Evolutionary conservation across 1,140 invertebrate genomes (phyloP).

Genomic region (Saxidomus purpurata): DNA sequence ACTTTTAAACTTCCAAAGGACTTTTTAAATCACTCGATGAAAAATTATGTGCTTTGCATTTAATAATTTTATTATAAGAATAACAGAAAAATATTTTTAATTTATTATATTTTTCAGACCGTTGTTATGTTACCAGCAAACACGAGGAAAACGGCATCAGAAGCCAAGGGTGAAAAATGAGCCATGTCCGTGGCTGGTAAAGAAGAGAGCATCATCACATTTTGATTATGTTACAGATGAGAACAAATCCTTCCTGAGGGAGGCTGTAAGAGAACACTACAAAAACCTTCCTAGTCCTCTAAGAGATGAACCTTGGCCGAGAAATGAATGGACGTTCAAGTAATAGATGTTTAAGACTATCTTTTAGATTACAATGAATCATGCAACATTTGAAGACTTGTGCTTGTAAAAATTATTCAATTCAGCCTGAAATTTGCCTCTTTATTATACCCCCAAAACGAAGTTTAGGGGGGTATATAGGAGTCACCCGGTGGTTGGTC

Average conservation of each 20-base stretch:
- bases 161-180: conserved; percentile 1
- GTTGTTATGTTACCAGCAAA: conserved; percentile 58
- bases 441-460: too few relatives aligned
- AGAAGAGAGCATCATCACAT: conserved; percentile 16
- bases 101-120: conserved; percentile 50
- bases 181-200: conserved; percentile 43
- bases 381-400: too few relatives aligned
- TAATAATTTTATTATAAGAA: too few relatives aligned
- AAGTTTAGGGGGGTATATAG: too few relatives aligned
- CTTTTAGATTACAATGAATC: neutral
- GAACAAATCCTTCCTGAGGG: conserved; percentile 94
- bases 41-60: too few relatives aligned
- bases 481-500: too few relatives aligned
- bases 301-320: conserved; percentile 88
- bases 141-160: conserved; percentile 11
- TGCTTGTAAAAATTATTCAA: too few relatives aligned
- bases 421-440: too few relatives aligned
- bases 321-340: conserved; percentile 89
- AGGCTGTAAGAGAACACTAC: conserved; percentile 91
- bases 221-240: conserved; percentile 90
- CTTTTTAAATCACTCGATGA: too few relatives aligned
- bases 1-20: too few relatives aligned
- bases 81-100: too few relatives aligned
- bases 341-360: conserved; percentile 71
- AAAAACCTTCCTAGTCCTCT: conserved; percentile 87